Percentiles rank a stretch among this genome's conserved stretches.
Evolutionary conservation across 2,888 invertebrate genomes (phyloP).

Genomic region (Acleris literana): DNA sequence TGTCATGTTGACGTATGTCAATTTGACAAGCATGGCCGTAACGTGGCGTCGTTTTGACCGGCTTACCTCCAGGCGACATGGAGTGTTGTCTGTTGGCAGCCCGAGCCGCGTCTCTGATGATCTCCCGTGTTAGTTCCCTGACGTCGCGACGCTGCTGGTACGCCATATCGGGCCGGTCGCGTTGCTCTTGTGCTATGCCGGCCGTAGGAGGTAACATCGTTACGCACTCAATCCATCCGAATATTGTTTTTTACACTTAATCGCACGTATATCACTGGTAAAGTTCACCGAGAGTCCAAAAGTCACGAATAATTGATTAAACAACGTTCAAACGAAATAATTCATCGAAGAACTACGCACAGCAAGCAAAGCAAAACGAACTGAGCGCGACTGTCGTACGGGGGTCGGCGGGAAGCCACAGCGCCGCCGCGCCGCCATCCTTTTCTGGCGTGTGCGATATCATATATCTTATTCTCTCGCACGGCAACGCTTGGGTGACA

Average conservation of each 20-base stretch:
- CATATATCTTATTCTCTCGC: constrained; percentile 54
- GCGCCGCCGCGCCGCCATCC: constrained; percentile 73
- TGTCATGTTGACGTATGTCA: constrained; percentile 84
- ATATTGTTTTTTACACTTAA: constrained; percentile 54
- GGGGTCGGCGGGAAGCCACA: constrained; percentile 76
- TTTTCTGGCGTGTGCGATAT: constrained; percentile 47
- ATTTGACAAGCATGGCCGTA: constrained; percentile 83
- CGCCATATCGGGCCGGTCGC: constrained; percentile 79
- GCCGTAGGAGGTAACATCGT: constrained; percentile 81
- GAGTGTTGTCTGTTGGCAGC: constrained; percentile 72
- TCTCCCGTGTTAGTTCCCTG: constrained; percentile 75
- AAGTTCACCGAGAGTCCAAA: constrained; percentile 46
- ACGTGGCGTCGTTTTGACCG: constrained; percentile 79
- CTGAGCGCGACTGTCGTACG: constrained; percentile 74
- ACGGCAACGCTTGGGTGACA: constrained; percentile 67
- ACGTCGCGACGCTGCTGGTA: constrained; percentile 78
- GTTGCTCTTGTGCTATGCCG: constrained; percentile 76
- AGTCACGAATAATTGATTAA: constrained; percentile 42
- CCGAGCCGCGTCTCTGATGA: constrained; percentile 74
- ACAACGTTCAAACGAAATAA: constrained; percentile 56
- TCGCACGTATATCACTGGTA: constrained; percentile 52
- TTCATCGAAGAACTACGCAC: constrained; percentile 61
- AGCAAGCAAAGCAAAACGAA: constrained; percentile 59
- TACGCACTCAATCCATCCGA: constrained; percentile 72
- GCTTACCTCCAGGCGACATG: constrained; percentile 79